These are phyloP conservation scores for Caenorhabditis sp. DNA, from an alignment of 2,888 invertebrate genomes.

Conservation along the genomic window DNA sequence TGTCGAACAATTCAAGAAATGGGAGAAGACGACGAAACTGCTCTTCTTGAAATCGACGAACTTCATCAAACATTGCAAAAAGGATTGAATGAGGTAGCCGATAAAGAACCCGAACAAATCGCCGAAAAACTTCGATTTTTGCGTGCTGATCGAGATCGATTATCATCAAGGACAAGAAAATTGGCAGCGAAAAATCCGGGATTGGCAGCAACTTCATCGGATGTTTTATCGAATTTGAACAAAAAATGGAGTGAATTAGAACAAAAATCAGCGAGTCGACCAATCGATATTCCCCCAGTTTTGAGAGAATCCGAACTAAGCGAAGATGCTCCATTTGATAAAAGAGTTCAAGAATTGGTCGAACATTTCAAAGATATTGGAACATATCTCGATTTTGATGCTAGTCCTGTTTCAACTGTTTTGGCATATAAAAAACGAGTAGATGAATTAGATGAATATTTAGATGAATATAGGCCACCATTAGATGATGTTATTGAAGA, in stretches of 20 bases:
- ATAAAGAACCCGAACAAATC: conserved; percentile 35
- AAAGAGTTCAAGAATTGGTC: conserved; percentile 32
- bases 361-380: conserved; percentile 37
- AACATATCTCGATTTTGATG: conserved; percentile 51
- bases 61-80: conserved; percentile 46
- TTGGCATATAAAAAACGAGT: conserved; percentile 42
- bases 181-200: conserved; percentile 50
- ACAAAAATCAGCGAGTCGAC: conserved; percentile 16
- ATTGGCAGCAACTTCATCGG: conserved; percentile 37
- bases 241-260: conserved; percentile 46
- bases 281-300: conserved; percentile 1
- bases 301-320: conserved; percentile 14
- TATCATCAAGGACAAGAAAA: conserved; percentile 48
- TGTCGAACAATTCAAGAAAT: conserved; percentile 50
- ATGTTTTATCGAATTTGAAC: conserved; percentile 22
- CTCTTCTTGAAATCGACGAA: conserved; percentile 56
- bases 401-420: conserved; percentile 45
- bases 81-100: conserved; percentile 21
- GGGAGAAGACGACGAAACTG: conserved; percentile 56
- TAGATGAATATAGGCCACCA: conserved; percentile 39
- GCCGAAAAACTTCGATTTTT: conserved; percentile 49
- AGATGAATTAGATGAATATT: conserved; percentile 37
- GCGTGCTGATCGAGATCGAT: conserved; percentile 48
- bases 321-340: conserved; percentile 24
- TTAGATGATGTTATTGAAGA: conserved; percentile 59